phyloP scores from a whole-genome alignment of 2,797 vertebrate species.

The Alectoris magna region DNA sequence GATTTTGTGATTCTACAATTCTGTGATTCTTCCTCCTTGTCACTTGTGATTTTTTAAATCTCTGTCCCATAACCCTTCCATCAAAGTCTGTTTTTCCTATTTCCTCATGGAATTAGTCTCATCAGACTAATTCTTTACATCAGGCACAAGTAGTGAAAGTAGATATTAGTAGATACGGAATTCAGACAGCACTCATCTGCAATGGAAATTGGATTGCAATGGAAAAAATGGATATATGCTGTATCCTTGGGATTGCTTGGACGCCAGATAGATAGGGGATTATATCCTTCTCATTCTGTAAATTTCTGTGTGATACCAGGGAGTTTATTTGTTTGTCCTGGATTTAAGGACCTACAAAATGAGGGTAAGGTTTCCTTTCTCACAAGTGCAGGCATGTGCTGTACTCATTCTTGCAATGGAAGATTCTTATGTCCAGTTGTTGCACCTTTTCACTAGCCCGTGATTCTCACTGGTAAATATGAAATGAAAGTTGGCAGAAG shows the following conservation, averaged over 20 bases:
- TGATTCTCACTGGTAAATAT: background rate
- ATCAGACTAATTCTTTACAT: background rate
- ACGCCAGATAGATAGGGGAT: background rate
- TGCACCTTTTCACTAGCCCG: slow-evolving; percentile 4
- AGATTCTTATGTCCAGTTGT: background rate
- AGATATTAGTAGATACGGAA: background rate
- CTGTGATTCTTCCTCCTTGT: background rate
- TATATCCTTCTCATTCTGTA: fast-evolving
- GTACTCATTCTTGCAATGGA: background rate
- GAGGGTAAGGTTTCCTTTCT: background rate
- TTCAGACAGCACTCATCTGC: background rate
- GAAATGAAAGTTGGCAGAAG: slow-evolving; percentile 33
- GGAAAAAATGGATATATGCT: background rate
- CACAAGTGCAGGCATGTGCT: background rate
- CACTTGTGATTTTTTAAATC: background rate
- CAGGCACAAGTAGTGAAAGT: background rate
- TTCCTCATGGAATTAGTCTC: background rate
- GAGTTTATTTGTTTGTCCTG: background rate
- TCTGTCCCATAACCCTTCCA: background rate
- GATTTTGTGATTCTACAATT: too few species aligned
- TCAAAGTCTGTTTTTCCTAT: background rate
- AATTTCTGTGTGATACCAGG: background rate
- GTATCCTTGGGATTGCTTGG: background rate
- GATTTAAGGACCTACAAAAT: background rate
- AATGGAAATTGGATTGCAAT: background rate